phyloP scores from a whole-genome alignment of 2,797 vertebrate genomes.

The Gallirallus australis region DNA sequence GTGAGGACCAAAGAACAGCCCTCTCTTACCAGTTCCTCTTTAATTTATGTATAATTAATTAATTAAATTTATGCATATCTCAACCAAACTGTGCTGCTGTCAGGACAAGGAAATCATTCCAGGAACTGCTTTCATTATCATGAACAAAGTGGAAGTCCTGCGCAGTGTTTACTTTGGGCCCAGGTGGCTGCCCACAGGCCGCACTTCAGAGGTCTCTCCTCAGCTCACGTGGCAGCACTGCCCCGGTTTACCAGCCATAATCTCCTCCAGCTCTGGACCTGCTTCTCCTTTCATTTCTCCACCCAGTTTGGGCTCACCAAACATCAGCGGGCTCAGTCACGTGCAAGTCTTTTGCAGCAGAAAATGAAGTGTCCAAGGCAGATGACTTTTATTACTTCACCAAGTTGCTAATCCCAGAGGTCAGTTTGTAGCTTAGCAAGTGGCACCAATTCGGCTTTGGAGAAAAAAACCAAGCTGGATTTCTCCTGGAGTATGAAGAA shows the following conservation, averaged over 20 bases:
- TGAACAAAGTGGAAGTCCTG: conserved; percentile 49
- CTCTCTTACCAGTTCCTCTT: neutral
- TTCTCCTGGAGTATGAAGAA: neutral
- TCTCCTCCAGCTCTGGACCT: neutral
- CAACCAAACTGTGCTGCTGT: conserved; percentile 19
- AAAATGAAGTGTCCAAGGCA: neutral
- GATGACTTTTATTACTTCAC: neutral
- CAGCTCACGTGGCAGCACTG: neutral
- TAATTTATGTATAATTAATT: neutral
- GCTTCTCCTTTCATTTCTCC: conserved; percentile 1
- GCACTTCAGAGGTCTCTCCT: conserved; percentile 35
- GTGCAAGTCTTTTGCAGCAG: neutral
- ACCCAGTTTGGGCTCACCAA: neutral
- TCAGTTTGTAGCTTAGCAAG: neutral
- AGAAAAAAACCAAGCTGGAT: neutral
- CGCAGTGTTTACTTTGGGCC: conserved; percentile 30
- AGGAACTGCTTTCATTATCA: conserved; percentile 39
- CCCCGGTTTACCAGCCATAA: neutral
- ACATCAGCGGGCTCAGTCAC: neutral
- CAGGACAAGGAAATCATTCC: conserved; percentile 33
- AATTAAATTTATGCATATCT: neutral
- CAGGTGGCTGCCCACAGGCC: neutral
- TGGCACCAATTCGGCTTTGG: neutral
- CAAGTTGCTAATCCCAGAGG: neutral
- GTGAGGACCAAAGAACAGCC: neutral